Conservation (phyloP, 2,113 vertebrate genomes). For the Tiliqua scincoides region DNA sequence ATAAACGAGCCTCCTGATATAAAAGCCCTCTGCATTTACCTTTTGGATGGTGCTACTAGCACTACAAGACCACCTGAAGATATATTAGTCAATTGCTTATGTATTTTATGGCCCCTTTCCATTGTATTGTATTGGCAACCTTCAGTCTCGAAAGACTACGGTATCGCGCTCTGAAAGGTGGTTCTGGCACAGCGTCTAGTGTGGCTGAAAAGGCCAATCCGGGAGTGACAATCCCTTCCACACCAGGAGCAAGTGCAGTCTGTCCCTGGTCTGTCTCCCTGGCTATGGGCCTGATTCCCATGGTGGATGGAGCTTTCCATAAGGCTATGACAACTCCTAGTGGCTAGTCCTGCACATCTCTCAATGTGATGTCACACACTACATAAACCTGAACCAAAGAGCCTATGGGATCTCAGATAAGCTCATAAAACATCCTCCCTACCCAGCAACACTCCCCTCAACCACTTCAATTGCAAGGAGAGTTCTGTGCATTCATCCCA, state of each 20-base stretch:
- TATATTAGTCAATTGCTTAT: neutral
- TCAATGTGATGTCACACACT: no score
- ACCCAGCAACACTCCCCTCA: neutral
- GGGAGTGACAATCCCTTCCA: no score
- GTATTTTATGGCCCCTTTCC: neutral
- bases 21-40: neutral
- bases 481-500: neutral
- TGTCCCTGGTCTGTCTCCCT: no score
- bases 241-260: no score
- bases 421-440: neutral
- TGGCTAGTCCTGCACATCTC: neutral
- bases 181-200: no score
- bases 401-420: neutral
- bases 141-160: no score
- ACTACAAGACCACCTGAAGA: neutral
- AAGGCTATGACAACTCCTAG: neutral
- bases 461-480: neutral
- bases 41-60: neutral
- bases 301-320: neutral
- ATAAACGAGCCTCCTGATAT: slow-evolving; percentile 11
- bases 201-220: no score
- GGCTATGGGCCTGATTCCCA: no score
- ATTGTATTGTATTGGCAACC: no score
- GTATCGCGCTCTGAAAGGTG: no score
- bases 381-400: neutral